Conservation (phyloP, 2,113 vertebrate genomes). For the Phrynosoma platyrhinos region DNA sequence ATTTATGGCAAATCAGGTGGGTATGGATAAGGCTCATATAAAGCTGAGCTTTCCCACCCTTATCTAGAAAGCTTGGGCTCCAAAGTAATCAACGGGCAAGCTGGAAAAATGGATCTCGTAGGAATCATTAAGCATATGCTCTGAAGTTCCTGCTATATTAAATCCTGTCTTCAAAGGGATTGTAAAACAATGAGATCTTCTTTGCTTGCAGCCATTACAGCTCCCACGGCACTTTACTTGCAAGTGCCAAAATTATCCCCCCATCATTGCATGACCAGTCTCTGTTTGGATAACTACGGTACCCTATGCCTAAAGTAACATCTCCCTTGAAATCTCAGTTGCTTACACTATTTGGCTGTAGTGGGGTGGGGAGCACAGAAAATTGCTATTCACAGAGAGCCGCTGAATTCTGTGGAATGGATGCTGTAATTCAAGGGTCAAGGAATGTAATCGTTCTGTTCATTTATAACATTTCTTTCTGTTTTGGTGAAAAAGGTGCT, state of each 20-base stretch:
- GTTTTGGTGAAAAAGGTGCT: not conserved
- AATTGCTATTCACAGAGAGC: not conserved
- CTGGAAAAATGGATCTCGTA: not conserved
- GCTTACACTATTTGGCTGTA: not conserved
- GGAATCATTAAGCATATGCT: not conserved
- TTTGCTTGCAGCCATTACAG: constrained; percentile 18
- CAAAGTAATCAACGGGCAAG: not conserved
- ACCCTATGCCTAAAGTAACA: not conserved
- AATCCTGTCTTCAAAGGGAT: constrained; percentile 5
- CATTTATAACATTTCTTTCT: not conserved
- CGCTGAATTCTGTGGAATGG: not conserved
- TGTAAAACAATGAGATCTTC: constrained; percentile 7
- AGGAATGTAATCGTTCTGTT: not conserved
- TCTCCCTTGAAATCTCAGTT: not conserved
- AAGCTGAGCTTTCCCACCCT: not conserved
- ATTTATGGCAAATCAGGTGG: not conserved
- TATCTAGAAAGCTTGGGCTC: not conserved
- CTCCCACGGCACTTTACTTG: not conserved
- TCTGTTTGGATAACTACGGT: not conserved
- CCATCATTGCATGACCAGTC: not conserved
- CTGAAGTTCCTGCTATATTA: not conserved
- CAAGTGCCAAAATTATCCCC: constrained; percentile 12
- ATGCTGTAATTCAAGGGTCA: not conserved
- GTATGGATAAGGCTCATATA: not conserved
- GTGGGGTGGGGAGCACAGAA: not conserved